A percentile compares a stretch with the other conserved stretches of the same genome.
phyloP scores from a whole-genome alignment of 2,113 vertebrate species.

The Sterna hirundo region DNA sequence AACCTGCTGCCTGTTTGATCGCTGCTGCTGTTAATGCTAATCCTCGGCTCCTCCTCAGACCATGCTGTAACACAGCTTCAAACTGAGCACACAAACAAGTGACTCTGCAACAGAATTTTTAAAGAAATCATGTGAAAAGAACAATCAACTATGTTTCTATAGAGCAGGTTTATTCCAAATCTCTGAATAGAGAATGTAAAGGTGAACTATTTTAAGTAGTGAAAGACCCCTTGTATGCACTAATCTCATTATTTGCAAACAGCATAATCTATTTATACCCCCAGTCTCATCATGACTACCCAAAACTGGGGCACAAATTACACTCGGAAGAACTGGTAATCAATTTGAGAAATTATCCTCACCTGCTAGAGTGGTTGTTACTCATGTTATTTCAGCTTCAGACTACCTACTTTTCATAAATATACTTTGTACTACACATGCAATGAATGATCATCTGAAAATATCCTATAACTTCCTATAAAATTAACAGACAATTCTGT shows the following conservation, averaged over 20 bases:
- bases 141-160: background rate
- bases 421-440: background rate
- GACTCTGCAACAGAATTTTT: constrained; percentile 80
- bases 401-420: background rate
- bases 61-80: constrained; percentile 93
- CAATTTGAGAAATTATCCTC: constrained; percentile 6
- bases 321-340: background rate
- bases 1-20: constrained; percentile 93
- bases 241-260: background rate
- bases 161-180: background rate
- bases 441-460: background rate
- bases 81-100: constrained; percentile 98
- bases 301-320: background rate
- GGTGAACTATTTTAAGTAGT: background rate
- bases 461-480: background rate
- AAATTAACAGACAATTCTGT: background rate
- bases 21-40: constrained; percentile 93
- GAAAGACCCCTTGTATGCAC: background rate
- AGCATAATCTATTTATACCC: background rate
- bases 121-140: background rate
- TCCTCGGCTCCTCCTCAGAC: constrained; percentile 90
- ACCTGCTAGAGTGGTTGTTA: background rate
- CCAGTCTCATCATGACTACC: background rate
- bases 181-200: background rate
- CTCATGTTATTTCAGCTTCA: background rate